Conservation (phyloP, 2,797 vertebrate genomes). For the Diplodus puntazzo region DNA sequence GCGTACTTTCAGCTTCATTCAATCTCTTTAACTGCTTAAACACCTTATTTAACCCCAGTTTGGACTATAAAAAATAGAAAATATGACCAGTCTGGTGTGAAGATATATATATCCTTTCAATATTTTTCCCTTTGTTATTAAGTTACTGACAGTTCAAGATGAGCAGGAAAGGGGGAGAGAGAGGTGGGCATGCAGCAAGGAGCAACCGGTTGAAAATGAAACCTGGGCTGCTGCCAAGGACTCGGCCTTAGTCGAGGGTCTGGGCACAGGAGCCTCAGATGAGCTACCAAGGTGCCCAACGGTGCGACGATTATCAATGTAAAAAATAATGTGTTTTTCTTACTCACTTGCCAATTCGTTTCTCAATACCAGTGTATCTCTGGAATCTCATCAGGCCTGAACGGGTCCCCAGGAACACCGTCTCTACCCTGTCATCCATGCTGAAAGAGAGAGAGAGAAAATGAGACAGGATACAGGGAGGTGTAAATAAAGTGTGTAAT, state of each 20-base stretch:
- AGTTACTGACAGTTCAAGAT: too few relatives aligned
- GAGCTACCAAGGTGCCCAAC: too few relatives aligned
- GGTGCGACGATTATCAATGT: too few relatives aligned
- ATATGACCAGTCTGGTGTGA: not conserved
- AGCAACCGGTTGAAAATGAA: too few relatives aligned
- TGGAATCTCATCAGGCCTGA: constrained; percentile 91
- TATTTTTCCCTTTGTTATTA: too few relatives aligned
- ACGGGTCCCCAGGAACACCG: constrained; percentile 94
- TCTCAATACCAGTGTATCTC: constrained; percentile 91
- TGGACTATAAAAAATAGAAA: not conserved
- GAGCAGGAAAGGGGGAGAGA: too few relatives aligned
- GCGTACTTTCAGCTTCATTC: not conserved
- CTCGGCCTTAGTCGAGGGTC: too few relatives aligned
- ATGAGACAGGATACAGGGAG: not conserved
- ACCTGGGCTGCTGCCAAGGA: too few relatives aligned
- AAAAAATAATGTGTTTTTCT: not conserved
- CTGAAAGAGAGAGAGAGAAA: constrained; percentile 59
- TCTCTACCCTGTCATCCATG: constrained; percentile 87
- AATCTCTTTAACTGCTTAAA: not conserved
- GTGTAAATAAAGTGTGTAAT: not conserved
- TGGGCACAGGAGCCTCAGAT: too few relatives aligned
- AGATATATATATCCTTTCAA: not conserved
- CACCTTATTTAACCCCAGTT: not conserved
- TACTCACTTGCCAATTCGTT: constrained; percentile 90
- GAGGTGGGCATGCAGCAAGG: too few relatives aligned